Percentiles rank a stretch among this genome's conserved stretches.
phyloP scores from a whole-genome alignment of 2,888 invertebrate species.

The Brachylomia viminalis region DNA sequence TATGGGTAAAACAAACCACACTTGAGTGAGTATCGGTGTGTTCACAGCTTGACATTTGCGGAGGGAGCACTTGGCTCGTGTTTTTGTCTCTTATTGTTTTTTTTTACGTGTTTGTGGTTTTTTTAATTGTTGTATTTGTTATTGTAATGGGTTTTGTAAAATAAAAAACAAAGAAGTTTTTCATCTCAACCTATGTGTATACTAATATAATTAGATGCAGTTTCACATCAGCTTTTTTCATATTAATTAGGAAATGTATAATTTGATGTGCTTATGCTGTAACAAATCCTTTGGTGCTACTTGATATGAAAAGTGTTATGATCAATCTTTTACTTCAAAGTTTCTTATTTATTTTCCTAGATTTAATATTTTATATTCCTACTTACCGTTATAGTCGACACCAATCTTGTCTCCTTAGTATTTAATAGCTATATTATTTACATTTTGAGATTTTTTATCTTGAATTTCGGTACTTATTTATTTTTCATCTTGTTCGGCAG shows the following conservation, averaged over 20 bases:
- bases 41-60: constrained; percentile 31
- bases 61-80: not conserved
- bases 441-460: constrained; percentile 2
- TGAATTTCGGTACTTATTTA: not conserved
- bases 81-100: not conserved
- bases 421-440: not conserved
- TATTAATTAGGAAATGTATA: not conserved
- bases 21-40: constrained; percentile 41
- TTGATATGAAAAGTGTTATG: not conserved
- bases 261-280: not conserved
- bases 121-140: constrained; percentile 1
- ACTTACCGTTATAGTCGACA: not conserved
- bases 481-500: not conserved
- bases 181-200: not conserved
- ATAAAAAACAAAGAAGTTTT: not conserved
- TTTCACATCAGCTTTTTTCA: not conserved
- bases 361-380: not conserved
- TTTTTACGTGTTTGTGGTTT: not conserved
- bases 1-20: constrained; percentile 65
- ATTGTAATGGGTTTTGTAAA: not conserved
- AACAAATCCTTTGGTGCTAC: not conserved
- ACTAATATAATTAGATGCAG: not conserved
- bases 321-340: not conserved
- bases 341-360: not conserved
- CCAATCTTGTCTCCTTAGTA: not conserved